A percentile compares a stretch with the other conserved stretches of the same genome.
Evolutionary conservation across 2,888 invertebrate genomes (phyloP).

Genomic region (Flexamia atlantica): DNA sequence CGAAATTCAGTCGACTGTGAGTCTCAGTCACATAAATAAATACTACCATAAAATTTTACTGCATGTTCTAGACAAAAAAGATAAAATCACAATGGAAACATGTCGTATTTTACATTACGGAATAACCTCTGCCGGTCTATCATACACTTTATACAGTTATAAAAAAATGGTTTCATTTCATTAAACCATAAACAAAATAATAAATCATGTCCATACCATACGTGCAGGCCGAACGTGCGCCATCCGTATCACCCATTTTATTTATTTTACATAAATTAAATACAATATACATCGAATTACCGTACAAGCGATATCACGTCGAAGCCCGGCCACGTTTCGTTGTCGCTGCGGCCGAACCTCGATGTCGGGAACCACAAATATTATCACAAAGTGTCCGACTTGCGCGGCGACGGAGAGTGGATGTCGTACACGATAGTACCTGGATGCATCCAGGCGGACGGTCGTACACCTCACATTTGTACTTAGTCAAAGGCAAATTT

Average conservation of each 20-base stretch:
- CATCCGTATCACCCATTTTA: slow-evolving; percentile 63
- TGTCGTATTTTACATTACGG: slow-evolving; percentile 54
- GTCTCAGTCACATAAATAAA: slow-evolving; percentile 50
- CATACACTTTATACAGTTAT: slow-evolving; percentile 56
- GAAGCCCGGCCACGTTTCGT: slow-evolving; percentile 57
- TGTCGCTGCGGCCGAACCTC: slow-evolving; percentile 47
- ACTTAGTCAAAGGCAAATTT: slow-evolving; percentile 50
- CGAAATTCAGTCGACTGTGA: slow-evolving; percentile 15
- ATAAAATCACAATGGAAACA: slow-evolving; percentile 58
- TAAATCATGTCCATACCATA: slow-evolving; percentile 53
- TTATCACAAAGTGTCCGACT: slow-evolving; percentile 60
- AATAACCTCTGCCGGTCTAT: slow-evolving; percentile 50
- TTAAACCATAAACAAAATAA: slow-evolving; percentile 56
- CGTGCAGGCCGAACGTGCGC: slow-evolving; percentile 38
- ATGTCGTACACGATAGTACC: slow-evolving; percentile 28
- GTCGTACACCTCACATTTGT: slow-evolving; percentile 35
- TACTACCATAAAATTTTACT: slow-evolving; percentile 44
- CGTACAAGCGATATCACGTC: slow-evolving; percentile 59
- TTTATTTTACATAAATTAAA: slow-evolving; percentile 59
- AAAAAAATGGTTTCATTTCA: slow-evolving; percentile 40
- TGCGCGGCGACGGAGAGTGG: slow-evolving; percentile 1
- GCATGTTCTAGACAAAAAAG: slow-evolving; percentile 42
- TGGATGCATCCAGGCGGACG: background rate
- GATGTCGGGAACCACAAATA: slow-evolving; percentile 61
- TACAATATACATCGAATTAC: slow-evolving; percentile 58